A percentile compares a stretch with the other conserved stretches of the same genome.
Conservation (phyloP, 2,888 invertebrate species). For the Petrolisthes manimaculis region DNA sequence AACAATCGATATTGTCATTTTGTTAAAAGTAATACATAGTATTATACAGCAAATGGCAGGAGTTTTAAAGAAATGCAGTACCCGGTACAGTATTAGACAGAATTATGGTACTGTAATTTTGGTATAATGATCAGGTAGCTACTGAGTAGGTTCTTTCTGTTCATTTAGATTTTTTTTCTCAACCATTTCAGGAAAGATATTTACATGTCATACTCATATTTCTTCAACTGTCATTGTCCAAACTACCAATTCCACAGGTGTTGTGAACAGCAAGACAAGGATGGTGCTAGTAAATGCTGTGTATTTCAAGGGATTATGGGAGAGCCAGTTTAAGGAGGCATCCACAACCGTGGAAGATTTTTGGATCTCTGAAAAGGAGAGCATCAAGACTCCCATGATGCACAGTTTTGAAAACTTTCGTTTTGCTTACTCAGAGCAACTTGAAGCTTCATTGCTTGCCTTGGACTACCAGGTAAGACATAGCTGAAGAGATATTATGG, state of each 20-base stretch:
- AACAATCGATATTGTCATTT: too few species aligned
- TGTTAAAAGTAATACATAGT: too few species aligned
- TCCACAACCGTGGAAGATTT: not conserved
- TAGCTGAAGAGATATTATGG: not conserved
- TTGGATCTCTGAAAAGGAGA: not conserved
- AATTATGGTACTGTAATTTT: too few species aligned
- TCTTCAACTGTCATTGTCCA: not conserved
- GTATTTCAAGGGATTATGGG: constrained; percentile 6
- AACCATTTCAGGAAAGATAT: too few species aligned
- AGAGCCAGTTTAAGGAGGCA: not conserved
- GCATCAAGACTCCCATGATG: not conserved
- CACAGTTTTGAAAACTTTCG: not conserved
- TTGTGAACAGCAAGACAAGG: not conserved
- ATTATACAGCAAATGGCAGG: too few species aligned
- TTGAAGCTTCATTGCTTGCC: constrained; percentile 72
- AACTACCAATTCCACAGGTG: not conserved
- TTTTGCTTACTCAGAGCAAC: constrained; percentile 76
- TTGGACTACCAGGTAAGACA: constrained; percentile 46
- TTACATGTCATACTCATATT: not conserved
- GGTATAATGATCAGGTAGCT: too few species aligned
- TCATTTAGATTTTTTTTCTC: too few species aligned
- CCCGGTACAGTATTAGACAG: too few species aligned
- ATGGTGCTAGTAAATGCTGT: constrained; percentile 7
- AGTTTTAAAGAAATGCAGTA: too few species aligned
- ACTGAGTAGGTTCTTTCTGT: too few species aligned